Conservation (phyloP, 2,888 invertebrate species). For the Drosophila meridionalis region DNA sequence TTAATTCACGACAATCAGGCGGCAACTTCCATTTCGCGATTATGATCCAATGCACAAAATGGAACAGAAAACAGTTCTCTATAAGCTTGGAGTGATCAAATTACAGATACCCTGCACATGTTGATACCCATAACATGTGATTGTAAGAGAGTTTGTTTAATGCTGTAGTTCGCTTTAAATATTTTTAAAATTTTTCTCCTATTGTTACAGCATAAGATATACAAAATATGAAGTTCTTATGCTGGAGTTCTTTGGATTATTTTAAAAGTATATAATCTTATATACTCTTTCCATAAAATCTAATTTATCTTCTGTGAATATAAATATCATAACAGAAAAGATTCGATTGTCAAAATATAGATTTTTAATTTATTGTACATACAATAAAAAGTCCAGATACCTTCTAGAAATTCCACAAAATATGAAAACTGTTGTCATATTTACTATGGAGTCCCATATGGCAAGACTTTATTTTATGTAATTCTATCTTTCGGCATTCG, state of each 20-base stretch:
- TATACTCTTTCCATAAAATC: no score
- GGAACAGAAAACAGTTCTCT: slow-evolving; percentile 5
- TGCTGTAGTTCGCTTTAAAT: no score
- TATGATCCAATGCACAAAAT: slow-evolving; percentile 38
- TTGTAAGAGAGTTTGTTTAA: no score
- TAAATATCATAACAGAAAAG: no score
- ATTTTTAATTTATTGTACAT: not conserved
- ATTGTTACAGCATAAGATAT: no score
- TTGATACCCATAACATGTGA: no score
- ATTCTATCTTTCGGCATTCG: slow-evolving; percentile 1
- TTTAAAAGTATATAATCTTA: no score
- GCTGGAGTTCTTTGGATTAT: no score
- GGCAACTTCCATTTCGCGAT: slow-evolving; percentile 63
- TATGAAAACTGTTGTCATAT: not conserved
- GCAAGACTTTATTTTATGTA: not conserved
- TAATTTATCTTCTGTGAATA: no score
- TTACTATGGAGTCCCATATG: not conserved
- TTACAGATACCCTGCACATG: not conserved
- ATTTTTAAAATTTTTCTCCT: no score
- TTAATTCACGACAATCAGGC: slow-evolving; percentile 62
- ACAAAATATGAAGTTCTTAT: no score
- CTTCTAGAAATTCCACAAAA: not conserved
- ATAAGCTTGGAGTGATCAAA: not conserved
- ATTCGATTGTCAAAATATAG: not conserved
- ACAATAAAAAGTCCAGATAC: not conserved